Evolutionary conservation across 2,888 invertebrate species (phyloP), one percentile per base, ranked within the genome.

Genomic region (Scrobipalpa atriplicella): DNA sequence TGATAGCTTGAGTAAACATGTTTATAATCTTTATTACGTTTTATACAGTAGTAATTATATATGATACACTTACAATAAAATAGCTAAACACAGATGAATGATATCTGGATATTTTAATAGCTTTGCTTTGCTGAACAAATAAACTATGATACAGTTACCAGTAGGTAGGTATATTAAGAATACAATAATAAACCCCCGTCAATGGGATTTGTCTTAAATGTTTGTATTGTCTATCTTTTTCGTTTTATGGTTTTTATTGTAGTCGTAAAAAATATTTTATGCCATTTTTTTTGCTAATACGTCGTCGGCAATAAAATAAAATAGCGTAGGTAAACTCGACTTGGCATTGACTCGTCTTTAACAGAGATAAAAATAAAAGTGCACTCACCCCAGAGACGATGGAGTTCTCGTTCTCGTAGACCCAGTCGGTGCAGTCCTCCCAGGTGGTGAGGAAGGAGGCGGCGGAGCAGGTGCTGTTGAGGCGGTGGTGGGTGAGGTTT

Each of bases 341-440:
- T 21, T 54, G 54, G 6, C 21, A 54, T 21, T 54, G 54, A 8
- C 54, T 16, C 9, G 29, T 3, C 29, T 29, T 56, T 21, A 21
- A 29, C 13, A 16, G 18, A 60, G 8, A 7, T n/a, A 13, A 60
- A 39, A 41, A 61, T 41, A 51, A 63, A 63, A 36, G 52, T 13
- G 52, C 21, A 73, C 77, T 73, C 77, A 89, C 90, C 77, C 83
- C 84, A 47, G 87, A 75, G 2, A 87, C 81, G 19, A 87, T 84
- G 1, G 89, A 87, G 75, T 90, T 84, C 41, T 81, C 73, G 64
- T 81, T 83, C 71, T 86, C 87, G 66, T 87, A 90, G 51, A 88
- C 75, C 89, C 89, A 90, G 62, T 86, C 80, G n/a, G 78, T 72
- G 65, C 90, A 90, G 64, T 82, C 75, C 66, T 80, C 81, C n/a